Evolutionary conservation across 30 jellyfish, hydroid and myxozoan species (phyloP).

Genomic region (Aurelia aurita complex sp. Pacific): DNA sequence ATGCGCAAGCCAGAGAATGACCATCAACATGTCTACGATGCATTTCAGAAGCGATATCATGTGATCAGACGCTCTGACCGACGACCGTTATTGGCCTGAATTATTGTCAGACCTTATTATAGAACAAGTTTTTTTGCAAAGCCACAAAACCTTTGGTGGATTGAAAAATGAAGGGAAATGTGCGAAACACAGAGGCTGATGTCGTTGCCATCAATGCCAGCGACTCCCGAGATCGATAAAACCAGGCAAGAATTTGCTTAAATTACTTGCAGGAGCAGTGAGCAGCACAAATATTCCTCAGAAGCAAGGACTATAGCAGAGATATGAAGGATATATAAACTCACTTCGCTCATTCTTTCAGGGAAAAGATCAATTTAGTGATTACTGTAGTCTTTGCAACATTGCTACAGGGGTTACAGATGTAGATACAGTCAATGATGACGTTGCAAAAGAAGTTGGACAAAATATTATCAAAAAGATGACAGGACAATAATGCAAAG

Average conservation of each 20-base stretch:
- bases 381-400: too few relatives aligned
- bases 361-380: too few relatives aligned
- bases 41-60: conserved; percentile 59
- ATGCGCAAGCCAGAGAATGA: conserved; percentile 39
- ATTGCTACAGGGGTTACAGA: too few relatives aligned
- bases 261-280: conserved; percentile 36
- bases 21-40: conserved; percentile 29
- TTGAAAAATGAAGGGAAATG: conserved; percentile 66
- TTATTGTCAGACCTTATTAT: conserved; percentile 59
- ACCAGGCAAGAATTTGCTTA: conserved; percentile 28
- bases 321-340: too few relatives aligned
- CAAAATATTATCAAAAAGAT: too few relatives aligned
- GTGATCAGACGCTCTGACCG: conserved; percentile 53
- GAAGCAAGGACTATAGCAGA: too few relatives aligned
- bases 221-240: conserved; percentile 21
- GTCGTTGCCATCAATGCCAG: conserved; percentile 33
- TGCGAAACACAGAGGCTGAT: conserved; percentile 24
- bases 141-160: conserved; percentile 46
- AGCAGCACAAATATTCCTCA: too few relatives aligned
- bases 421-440: too few relatives aligned
- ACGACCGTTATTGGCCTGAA: conserved; percentile 70
- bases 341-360: too few relatives aligned
- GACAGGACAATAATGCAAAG: too few relatives aligned
- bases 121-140: conserved; percentile 63
- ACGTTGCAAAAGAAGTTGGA: too few relatives aligned